A percentile compares a stretch with the other conserved stretches of the same genome.
Evolutionary conservation across 2,797 vertebrate genomes (phyloP).

Genomic region (Phataginus tetradactyla): DNA sequence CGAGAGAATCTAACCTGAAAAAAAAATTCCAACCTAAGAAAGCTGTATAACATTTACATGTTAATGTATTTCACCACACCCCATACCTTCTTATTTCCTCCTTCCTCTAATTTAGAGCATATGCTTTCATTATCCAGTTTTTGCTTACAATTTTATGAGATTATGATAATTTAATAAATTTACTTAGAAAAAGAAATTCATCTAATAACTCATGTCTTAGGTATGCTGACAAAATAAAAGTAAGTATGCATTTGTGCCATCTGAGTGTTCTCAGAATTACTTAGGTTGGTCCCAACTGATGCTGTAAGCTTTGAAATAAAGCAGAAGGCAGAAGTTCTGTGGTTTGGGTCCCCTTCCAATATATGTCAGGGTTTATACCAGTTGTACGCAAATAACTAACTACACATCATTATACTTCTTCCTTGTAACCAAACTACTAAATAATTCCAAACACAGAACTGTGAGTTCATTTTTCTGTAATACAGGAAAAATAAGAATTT

Average conservation of each 20-base stretch:
- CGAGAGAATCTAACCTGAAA: conserved; percentile 1
- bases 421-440: conserved; percentile 36
- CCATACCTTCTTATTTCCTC: neutral
- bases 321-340: conserved; percentile 32
- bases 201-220: conserved; percentile 40
- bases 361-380: neutral
- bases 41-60: neutral
- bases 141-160: conserved; percentile 47
- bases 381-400: conserved; percentile 9
- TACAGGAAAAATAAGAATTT: neutral
- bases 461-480: neutral
- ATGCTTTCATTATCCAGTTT: conserved; percentile 9
- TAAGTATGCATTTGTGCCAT: neutral
- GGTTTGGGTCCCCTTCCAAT: conserved; percentile 28
- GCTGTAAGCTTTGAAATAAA: conserved; percentile 46
- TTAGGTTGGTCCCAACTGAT: neutral
- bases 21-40: neutral
- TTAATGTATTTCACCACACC: neutral
- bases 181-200: conserved; percentile 46
- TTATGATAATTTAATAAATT: conserved; percentile 54
- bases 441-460: neutral
- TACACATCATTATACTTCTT: neutral
- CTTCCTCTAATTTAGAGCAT: conserved; percentile 41
- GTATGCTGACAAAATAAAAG: conserved; percentile 51
- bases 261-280: neutral